phyloP scores from a whole-genome alignment of 2,888 invertebrate genomes.

The Napeogenes sylphis region DNA sequence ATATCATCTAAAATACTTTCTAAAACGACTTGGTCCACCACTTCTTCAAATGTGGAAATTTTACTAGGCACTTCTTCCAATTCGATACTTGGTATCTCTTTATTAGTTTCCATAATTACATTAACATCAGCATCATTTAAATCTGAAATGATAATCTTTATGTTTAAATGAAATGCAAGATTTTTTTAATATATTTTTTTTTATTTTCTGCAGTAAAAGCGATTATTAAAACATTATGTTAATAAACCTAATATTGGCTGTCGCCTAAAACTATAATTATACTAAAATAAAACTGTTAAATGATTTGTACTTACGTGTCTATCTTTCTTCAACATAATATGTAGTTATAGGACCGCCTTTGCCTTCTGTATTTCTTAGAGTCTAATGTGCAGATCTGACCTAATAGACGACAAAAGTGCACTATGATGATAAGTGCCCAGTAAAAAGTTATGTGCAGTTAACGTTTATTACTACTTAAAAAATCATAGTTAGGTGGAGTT shows the following conservation, averaged over 20 bases:
- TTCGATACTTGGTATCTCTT: constrained; percentile 6
- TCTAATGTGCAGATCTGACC: constrained; percentile 21
- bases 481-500: background rate
- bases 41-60: constrained; percentile 49
- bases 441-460: constrained; percentile 8
- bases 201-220: no score
- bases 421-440: constrained; percentile 14
- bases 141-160: constrained; percentile 13
- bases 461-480: background rate
- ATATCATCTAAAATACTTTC: constrained; percentile 29
- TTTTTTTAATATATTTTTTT: no score
- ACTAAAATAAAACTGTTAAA: no score
- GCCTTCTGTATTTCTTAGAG: constrained; percentile 12
- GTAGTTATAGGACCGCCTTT: background rate
- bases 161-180: background rate
- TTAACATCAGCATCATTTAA: constrained; percentile 4
- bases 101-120: constrained; percentile 5
- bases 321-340: no score
- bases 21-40: constrained; percentile 56
- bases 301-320: no score
- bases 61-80: constrained; percentile 38
- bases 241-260: no score
- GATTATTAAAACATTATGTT: no score
- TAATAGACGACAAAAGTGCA: constrained; percentile 27
- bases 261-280: no score